phyloP scores from a whole-genome alignment of 1,140 invertebrate species.

The Ceratosolen fusciceps region DNA sequence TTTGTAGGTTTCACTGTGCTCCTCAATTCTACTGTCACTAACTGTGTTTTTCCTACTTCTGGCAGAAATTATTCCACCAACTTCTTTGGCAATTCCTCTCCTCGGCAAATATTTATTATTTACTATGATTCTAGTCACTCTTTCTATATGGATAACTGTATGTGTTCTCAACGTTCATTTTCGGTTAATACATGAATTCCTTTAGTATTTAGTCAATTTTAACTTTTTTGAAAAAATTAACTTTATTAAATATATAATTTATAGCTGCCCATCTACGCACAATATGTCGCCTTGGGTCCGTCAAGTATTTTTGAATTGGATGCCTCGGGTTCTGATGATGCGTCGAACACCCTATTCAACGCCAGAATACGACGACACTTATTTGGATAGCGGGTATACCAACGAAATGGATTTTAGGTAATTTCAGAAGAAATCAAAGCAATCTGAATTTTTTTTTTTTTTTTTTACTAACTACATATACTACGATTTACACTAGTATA shows the following conservation, averaged over 20 bases:
- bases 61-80: slow-evolving; percentile 98
- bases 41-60: slow-evolving; percentile 98
- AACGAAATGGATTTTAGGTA: slow-evolving; percentile 86
- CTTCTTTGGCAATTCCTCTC: slow-evolving; percentile 95
- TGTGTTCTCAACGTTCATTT: slow-evolving; percentile 98
- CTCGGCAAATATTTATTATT: slow-evolving; percentile 96
- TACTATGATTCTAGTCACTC: slow-evolving; percentile 97
- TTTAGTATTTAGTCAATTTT: neutral
- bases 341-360: slow-evolving; percentile 86
- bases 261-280: slow-evolving; percentile 95
- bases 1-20: slow-evolving; percentile 88
- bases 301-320: slow-evolving; percentile 88
- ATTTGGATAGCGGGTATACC: slow-evolving; percentile 81
- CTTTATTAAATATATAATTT: slow-evolving; percentile 17
- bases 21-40: slow-evolving; percentile 97
- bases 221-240: neutral
- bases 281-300: slow-evolving; percentile 93
- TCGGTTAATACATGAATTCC: slow-evolving; percentile 81
- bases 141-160: slow-evolving; percentile 97
- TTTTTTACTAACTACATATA: too few species aligned
- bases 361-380: slow-evolving; percentile 85
- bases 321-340: slow-evolving; percentile 92
- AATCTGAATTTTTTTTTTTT: too few species aligned
- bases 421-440: slow-evolving; percentile 40
- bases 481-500: too few species aligned